These are phyloP conservation scores for Vanessa cardui DNA, from an alignment of 2,888 invertebrate genomes.

Conservation along the genomic window DNA sequence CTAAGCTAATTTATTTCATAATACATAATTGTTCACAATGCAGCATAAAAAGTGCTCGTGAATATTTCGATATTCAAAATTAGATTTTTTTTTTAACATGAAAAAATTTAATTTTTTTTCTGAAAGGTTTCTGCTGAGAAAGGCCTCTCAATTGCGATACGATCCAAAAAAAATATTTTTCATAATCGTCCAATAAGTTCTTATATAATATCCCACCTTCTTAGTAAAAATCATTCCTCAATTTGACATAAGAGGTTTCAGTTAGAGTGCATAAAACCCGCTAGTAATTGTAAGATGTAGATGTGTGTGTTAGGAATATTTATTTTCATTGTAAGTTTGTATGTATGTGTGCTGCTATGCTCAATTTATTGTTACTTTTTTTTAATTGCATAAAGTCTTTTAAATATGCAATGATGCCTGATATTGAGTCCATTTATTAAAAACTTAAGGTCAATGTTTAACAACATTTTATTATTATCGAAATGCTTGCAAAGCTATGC, in stretches of 20 bases:
- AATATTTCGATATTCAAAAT: not conserved
- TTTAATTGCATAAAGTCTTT: not conserved
- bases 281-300: slow-evolving; percentile 3
- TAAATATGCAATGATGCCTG: not conserved
- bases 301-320: slow-evolving; percentile 1
- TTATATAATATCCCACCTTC: not conserved
- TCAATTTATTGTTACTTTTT: slow-evolving; percentile 6
- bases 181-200: not conserved
- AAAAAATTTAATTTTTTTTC: too few relatives aligned
- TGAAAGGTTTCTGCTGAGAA: too few relatives aligned
- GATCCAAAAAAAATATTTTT: not conserved
- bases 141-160: not conserved
- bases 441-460: too few relatives aligned
- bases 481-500: too few relatives aligned
- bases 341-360: slow-evolving; percentile 10
- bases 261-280: not conserved
- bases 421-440: not conserved
- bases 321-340: not conserved
- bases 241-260: not conserved
- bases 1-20: too few relatives aligned
- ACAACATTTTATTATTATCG: too few relatives aligned
- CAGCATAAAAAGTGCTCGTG: too few relatives aligned
- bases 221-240: not conserved
- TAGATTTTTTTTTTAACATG: not conserved
- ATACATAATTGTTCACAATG: too few relatives aligned